These are phyloP conservation scores for Mohoua ochrocephala DNA, from an alignment of 2,113 vertebrate species.

Conservation along the genomic window DNA sequence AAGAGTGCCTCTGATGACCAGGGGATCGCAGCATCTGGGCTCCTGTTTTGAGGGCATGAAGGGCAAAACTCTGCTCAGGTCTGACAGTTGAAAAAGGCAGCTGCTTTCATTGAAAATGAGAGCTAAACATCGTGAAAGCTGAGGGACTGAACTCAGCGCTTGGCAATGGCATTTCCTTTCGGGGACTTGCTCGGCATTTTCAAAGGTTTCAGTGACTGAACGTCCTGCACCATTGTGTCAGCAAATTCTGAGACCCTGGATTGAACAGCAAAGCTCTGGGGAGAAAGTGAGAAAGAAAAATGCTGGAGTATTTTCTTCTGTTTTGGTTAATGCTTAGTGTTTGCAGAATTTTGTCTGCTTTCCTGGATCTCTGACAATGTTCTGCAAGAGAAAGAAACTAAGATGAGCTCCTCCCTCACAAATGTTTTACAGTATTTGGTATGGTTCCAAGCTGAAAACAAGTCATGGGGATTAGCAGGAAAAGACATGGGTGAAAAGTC, in stretches of 20 bases:
- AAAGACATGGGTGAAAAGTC: background rate
- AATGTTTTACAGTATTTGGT: background rate
- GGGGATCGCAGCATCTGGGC: background rate
- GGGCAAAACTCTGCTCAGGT: background rate
- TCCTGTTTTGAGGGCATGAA: background rate
- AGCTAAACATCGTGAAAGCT: background rate
- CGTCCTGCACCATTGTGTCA: background rate
- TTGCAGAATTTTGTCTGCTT: constrained; percentile 11
- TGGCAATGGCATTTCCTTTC: background rate
- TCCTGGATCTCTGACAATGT: constrained; percentile 10
- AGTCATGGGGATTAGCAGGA: background rate
- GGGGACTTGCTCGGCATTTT: background rate
- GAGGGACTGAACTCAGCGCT: background rate
- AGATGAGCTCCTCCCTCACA: background rate
- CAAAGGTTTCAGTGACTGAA: background rate
- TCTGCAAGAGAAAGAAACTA: constrained; percentile 20
- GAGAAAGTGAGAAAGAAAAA: background rate
- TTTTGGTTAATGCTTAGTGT: constrained; percentile 15
- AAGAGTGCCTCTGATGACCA: background rate
- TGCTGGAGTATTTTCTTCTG: constrained; percentile 6
- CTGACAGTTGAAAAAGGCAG: background rate
- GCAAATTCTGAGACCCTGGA: background rate
- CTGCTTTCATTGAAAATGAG: background rate
- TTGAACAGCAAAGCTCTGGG: background rate
- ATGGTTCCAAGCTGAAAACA: background rate